Percentiles rank a stretch among this genome's conserved stretches.
Evolutionary conservation across 2,888 invertebrate genomes (phyloP).

Genomic region (Microchrysa polita): DNA sequence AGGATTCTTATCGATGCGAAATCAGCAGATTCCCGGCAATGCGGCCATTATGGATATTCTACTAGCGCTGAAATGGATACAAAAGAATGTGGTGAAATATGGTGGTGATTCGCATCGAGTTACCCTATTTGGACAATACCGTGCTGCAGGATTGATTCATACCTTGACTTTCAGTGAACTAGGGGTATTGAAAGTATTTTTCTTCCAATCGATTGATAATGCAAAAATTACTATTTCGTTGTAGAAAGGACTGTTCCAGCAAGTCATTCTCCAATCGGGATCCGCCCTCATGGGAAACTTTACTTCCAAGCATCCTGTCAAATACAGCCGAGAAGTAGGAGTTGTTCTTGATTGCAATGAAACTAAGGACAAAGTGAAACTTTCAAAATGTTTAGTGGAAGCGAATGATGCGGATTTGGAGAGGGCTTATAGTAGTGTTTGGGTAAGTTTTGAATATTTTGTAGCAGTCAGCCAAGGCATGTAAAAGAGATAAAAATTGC

Average conservation of each 20-base stretch:
- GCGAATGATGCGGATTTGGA: constrained; percentile 4
- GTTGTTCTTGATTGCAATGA: constrained; percentile 9
- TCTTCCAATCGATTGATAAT: background rate
- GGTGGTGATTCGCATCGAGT: constrained; percentile 63
- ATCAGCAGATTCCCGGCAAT: constrained; percentile 64
- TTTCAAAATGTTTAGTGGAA: constrained; percentile 13
- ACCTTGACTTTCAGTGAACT: constrained; percentile 59
- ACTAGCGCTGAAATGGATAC: constrained; percentile 63
- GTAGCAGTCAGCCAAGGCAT: too few relatives aligned
- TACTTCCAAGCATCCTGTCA: constrained; percentile 24
- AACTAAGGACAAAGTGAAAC: background rate
- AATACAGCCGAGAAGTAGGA: constrained; percentile 32
- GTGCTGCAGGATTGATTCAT: constrained; percentile 62
- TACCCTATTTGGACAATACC: constrained; percentile 64
- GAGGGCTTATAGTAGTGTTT: constrained; percentile 17
- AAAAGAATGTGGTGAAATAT: constrained; percentile 61
- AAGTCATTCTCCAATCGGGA: constrained; percentile 64
- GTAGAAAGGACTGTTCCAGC: constrained; percentile 60
- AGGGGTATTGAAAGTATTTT: constrained; percentile 40
- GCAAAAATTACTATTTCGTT: background rate
- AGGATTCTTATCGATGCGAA: constrained; percentile 65
- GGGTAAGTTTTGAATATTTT: constrained; percentile 16
- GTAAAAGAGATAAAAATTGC: too few relatives aligned
- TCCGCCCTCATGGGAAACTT: constrained; percentile 56
- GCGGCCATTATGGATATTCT: constrained; percentile 64